Conservation (phyloP, 1,140 invertebrate genomes). For the Drepana arcuata region DNA sequence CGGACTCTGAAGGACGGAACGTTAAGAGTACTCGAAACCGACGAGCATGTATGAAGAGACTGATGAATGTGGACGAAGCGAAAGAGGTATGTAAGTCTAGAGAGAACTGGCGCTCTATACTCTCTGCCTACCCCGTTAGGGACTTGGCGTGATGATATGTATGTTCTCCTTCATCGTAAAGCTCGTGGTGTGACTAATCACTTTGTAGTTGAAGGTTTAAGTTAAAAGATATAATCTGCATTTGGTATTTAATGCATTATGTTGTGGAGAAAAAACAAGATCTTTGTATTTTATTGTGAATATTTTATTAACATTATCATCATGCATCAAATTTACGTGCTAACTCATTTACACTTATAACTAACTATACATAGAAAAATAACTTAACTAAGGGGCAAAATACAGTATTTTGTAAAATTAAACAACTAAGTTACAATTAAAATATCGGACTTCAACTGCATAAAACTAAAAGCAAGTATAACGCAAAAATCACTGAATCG, state of each 20-base stretch:
- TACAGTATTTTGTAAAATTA: constrained; percentile 69
- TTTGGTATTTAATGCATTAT: too few species aligned
- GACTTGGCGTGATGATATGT: too few species aligned
- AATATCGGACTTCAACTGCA: constrained; percentile 58
- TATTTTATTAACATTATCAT: constrained; percentile 72
- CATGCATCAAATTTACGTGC: constrained; percentile 71
- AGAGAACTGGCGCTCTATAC: too few species aligned
- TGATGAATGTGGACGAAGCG: too few species aligned
- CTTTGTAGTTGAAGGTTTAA: too few species aligned
- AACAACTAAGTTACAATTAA: constrained; percentile 60
- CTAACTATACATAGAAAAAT: constrained; percentile 72
- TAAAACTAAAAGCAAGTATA: constrained; percentile 61
- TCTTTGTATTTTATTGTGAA: constrained; percentile 65
- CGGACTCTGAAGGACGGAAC: too few species aligned
- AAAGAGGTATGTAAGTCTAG: too few species aligned
- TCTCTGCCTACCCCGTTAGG: too few species aligned
- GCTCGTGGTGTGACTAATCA: too few species aligned
- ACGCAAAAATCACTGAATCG: constrained; percentile 50
- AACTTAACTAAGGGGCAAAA: constrained; percentile 70
- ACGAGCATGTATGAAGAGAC: too few species aligned
- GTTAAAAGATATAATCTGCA: constrained; percentile 2
- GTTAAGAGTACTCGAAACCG: too few species aligned
- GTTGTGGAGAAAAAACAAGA: constrained; percentile 41
- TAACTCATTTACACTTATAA: constrained; percentile 71
- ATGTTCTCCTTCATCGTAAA: too few species aligned